These are phyloP conservation scores for Monodelphis domestica DNA, from an alignment of 2,797 vertebrate genomes.

Conservation along the genomic window DNA sequence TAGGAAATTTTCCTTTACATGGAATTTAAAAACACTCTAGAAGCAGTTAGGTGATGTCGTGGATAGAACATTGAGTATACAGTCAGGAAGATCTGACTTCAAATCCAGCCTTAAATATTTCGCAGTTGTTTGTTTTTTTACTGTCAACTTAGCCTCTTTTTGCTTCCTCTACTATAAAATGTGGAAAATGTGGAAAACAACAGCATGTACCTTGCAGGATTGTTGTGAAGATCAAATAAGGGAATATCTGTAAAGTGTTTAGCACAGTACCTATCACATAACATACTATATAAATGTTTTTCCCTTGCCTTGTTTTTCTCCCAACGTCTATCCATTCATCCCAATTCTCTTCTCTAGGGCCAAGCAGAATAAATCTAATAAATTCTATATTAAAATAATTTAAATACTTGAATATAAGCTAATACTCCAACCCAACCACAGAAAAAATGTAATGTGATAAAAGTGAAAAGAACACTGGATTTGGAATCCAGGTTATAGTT, in stretches of 20 bases:
- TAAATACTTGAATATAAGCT: too few relatives aligned
- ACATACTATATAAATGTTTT: background rate
- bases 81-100: background rate
- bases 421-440: too few relatives aligned
- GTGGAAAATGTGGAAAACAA: background rate
- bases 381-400: background rate
- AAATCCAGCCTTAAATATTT: background rate
- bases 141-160: too few relatives aligned
- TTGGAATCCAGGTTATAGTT: background rate
- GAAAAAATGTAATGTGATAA: too few relatives aligned
- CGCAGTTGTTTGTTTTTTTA: too few relatives aligned
- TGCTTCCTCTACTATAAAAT: background rate
- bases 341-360: background rate
- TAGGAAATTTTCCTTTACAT: background rate
- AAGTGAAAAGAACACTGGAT: too few relatives aligned
- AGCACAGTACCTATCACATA: background rate
- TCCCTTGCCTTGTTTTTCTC: background rate
- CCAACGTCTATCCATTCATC: background rate
- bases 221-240: too few relatives aligned
- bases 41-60: background rate
- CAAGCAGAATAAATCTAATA: background rate
- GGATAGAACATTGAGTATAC: background rate
- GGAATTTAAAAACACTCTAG: background rate
- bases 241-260: too few relatives aligned
- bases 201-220: too few relatives aligned